These are phyloP conservation scores for Rotaria sp. DNA, from an alignment of 2,888 invertebrate genomes.

Conservation along the genomic window DNA sequence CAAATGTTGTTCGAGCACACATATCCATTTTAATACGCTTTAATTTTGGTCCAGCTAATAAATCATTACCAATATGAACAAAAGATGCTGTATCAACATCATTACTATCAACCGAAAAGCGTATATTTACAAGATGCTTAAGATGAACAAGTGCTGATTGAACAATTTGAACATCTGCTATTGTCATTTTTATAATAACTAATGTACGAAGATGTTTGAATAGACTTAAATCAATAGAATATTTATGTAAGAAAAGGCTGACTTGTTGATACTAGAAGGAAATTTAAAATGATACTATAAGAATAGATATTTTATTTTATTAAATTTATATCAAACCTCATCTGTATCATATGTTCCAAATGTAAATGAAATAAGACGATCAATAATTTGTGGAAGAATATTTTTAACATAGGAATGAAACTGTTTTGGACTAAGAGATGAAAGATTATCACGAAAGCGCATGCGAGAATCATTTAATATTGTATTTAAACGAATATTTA, in stretches of 20 bases:
- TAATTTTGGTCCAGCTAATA: not conserved
- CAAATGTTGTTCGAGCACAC: not conserved
- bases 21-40: slow-evolving; percentile 9
- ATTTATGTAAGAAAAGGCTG: not conserved
- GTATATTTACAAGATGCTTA: not conserved
- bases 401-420: not conserved
- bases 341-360: slow-evolving; percentile 2
- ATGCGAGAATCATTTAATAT: slow-evolving; percentile 15
- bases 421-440: not conserved
- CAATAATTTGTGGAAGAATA: not conserved
- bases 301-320: not conserved
- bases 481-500: not conserved
- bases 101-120: not conserved
- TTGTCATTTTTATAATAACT: not conserved
- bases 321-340: not conserved
- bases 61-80: not conserved
- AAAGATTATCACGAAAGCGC: not conserved
- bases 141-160: not conserved
- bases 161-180: not conserved
- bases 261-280: not conserved
- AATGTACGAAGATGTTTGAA: not conserved
- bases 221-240: not conserved
- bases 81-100: not conserved
- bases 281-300: not conserved
- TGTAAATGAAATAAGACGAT: not conserved